Percentiles rank a stretch among this genome's conserved stretches.
phyloP scores from a whole-genome alignment of 2,113 vertebrate genomes.

The Dendropsophus ebraccatus region DNA sequence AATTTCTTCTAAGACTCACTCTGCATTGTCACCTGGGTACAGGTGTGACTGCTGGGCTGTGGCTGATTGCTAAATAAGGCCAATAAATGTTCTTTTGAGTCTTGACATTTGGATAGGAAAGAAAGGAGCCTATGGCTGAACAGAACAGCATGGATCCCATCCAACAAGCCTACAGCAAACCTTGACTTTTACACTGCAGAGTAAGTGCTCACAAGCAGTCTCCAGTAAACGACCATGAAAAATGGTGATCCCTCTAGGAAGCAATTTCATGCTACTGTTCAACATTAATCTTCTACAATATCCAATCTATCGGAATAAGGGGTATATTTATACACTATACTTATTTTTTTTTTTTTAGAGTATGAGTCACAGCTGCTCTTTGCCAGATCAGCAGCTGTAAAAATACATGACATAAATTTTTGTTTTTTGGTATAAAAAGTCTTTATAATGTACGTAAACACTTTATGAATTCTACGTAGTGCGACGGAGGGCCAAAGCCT shows the following conservation, averaged over 20 bases:
- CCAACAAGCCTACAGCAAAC: background rate
- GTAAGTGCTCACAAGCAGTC: background rate
- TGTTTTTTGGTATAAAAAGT: background rate
- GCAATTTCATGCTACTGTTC: background rate
- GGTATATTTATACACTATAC: background rate
- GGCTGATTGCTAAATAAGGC: background rate
- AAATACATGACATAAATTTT: background rate
- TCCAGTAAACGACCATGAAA: constrained; percentile 19
- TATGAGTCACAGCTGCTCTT: background rate
- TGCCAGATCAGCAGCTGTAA: background rate
- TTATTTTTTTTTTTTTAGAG: background rate
- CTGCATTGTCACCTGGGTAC: background rate
- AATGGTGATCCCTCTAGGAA: background rate
- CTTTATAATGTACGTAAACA: background rate
- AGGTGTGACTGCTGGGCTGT: background rate
- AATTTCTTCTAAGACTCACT: background rate
- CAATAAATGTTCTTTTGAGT: background rate
- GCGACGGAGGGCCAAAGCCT: no score
- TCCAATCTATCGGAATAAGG: background rate
- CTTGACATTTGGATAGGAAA: constrained; percentile 15
- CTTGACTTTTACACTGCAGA: constrained; percentile 16
- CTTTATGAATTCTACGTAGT: background rate
- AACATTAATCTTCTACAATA: background rate
- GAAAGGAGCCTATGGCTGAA: constrained; percentile 13
- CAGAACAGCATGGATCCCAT: background rate